These are phyloP conservation scores for Agapostemon virescens DNA, from an alignment of 2,888 invertebrate species.

Conservation along the genomic window DNA sequence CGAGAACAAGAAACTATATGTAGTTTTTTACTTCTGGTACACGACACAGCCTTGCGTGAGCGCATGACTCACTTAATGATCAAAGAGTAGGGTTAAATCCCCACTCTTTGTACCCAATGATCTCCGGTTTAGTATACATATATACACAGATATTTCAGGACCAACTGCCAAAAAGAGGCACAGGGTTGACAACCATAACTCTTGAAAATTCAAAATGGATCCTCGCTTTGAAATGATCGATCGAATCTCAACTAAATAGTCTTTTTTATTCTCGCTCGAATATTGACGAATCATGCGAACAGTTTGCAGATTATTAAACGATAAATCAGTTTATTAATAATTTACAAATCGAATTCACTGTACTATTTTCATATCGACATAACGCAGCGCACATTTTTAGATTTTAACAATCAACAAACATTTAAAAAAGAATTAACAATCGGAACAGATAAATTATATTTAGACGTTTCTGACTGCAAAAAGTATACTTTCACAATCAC, in stretches of 20 bases:
- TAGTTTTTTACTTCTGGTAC: slow-evolving; percentile 25
- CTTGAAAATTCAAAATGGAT: slow-evolving; percentile 12
- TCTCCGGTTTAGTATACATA: slow-evolving; percentile 37
- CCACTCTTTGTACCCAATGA: too few relatives aligned
- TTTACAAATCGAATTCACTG: background rate
- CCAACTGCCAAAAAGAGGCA: background rate
- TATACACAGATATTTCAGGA: too few relatives aligned
- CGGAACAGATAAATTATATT: slow-evolving; percentile 14
- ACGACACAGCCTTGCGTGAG: slow-evolving; percentile 32
- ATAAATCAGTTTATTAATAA: slow-evolving; percentile 17
- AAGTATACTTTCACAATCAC: background rate
- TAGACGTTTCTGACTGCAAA: background rate
- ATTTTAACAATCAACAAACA: slow-evolving; percentile 22
- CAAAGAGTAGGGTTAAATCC: too few relatives aligned
- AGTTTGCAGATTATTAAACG: background rate
- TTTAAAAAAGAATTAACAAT: slow-evolving; percentile 30
- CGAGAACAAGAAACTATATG: slow-evolving; percentile 6
- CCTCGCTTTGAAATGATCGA: background rate
- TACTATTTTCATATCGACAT: background rate
- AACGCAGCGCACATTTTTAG: background rate
- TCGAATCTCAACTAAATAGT: background rate
- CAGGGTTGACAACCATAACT: slow-evolving; percentile 38
- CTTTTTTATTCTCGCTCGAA: background rate
- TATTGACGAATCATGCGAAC: background rate
- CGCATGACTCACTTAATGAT: slow-evolving; percentile 54